phyloP scores from a whole-genome alignment of 2,113 vertebrate species.

The Eira barbara region DNA sequence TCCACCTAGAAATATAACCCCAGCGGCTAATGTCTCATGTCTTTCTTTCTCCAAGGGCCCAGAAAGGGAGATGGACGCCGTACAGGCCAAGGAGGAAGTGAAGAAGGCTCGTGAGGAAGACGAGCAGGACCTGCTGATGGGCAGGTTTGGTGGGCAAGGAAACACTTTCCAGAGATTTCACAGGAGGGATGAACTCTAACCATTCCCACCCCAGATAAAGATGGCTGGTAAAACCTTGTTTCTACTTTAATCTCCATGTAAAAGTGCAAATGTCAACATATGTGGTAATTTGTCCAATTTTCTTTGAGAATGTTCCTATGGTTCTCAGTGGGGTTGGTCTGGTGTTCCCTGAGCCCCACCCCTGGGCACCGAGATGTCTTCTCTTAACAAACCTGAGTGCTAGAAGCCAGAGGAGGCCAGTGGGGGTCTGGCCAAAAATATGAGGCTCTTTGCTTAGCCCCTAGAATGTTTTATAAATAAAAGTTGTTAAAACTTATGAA shows the following conservation, averaged over 20 bases:
- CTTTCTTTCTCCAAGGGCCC: constrained; percentile 44
- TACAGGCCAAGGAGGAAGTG: constrained; percentile 69
- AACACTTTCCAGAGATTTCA: not conserved
- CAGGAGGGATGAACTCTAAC: constrained; percentile 46
- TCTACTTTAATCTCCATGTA: not conserved
- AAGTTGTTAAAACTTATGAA: not conserved
- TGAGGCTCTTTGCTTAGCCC: not conserved
- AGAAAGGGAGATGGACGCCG: constrained; percentile 68
- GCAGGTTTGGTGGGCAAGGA: not conserved
- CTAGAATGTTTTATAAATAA: not conserved
- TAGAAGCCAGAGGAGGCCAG: not conserved
- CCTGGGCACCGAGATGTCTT: not conserved
- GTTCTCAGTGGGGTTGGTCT: not conserved
- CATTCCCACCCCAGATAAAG: not conserved
- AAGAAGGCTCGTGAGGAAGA: constrained; percentile 42
- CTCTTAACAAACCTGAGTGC: not conserved
- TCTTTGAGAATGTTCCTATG: not conserved
- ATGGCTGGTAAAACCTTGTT: not conserved
- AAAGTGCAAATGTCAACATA: not conserved
- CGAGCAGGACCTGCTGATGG: constrained; percentile 51
- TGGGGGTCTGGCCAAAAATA: not conserved
- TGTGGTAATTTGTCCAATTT: not conserved
- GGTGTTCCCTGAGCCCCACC: not conserved
- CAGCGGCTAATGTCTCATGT: not conserved
- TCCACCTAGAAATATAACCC: not conserved